Evolutionary conservation across 92 coral and sea anemone species (phyloP), one percentile per base, ranked within the genome.

Genomic region (Porites evermanni): DNA sequence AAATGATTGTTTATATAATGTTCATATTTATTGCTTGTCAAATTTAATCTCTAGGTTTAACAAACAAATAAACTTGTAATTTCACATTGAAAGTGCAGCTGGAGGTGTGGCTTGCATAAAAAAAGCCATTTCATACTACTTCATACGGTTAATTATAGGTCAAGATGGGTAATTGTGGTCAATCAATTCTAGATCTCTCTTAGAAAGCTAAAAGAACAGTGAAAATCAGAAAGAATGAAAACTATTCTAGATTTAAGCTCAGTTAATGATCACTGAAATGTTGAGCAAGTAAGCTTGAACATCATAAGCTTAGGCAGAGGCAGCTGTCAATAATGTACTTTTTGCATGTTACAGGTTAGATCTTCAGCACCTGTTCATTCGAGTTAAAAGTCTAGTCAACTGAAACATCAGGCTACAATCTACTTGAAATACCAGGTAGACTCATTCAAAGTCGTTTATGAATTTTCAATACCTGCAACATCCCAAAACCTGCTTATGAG

Each of bases 321-420:
- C 69, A 64, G 2, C 69, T 64, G 69, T 64, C 69, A 64, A 64
- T 64, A 64, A 24, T 4, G 69, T 64, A 16, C 69, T 2, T 64
- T 64, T 64, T 64, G 69, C 69, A 64, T 64, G 69, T 64, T 64
- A 64, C 69, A 64, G 69, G 69, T n/a, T 64, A 64, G 69, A 64
- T 64, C 20, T 64, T 64, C 69, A 64, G 69, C 69, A 64, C 69
- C 69, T 64, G 69, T 64, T 64, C 69, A 64, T 64, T 64, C 69
- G 69, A 64, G 69, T 64, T 64, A 64, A 64, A 64, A 24, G 69
- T 64, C n/a, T 24, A 24, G 26, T 24, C 26, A 24, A 24, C 26
- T 24, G 26, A 24, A 24, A 24, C 26, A 24, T 24, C 26, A 24
- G 26, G 26, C 26, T 24, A 24, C 69, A 64, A 64, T 64, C 69